Evolutionary conservation across 2,888 invertebrate genomes (phyloP).

Genomic region (Hyposoter dolosus): DNA sequence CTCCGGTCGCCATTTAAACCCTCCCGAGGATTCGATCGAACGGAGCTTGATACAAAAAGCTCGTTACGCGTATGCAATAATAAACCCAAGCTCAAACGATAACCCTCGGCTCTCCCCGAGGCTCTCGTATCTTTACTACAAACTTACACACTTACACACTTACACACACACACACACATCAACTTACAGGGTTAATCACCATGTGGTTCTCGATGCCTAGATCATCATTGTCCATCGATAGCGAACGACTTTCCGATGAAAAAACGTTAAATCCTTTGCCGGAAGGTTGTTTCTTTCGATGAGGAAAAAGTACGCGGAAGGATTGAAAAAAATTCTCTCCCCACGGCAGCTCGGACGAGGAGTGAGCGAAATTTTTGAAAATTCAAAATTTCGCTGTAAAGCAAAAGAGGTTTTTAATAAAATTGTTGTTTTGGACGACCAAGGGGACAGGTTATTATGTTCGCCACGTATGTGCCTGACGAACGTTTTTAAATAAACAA

Average conservation of each 20-base stretch:
- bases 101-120: conserved; percentile 34
- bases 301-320: neutral
- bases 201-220: conserved; percentile 48
- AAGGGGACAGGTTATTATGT: conserved; percentile 68
- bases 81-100: conserved; percentile 64
- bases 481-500: conserved; percentile 50
- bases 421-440: conserved; percentile 38
- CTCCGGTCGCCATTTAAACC: neutral
- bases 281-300: neutral
- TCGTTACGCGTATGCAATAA: conserved; percentile 36
- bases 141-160: neutral
- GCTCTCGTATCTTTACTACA: conserved; percentile 39
- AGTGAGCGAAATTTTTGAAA: neutral
- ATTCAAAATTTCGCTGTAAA: neutral
- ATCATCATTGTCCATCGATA: conserved; percentile 19
- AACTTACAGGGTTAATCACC: conserved; percentile 42
- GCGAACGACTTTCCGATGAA: conserved; percentile 1
- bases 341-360: neutral
- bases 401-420: neutral
- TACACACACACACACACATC: conserved; percentile 15
- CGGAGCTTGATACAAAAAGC: neutral
- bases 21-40: neutral
- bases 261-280: neutral
- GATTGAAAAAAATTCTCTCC: neutral
- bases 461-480: conserved; percentile 70